phyloP scores from a whole-genome alignment of 2,888 invertebrate genomes.

The Harmothoe impar region DNA sequence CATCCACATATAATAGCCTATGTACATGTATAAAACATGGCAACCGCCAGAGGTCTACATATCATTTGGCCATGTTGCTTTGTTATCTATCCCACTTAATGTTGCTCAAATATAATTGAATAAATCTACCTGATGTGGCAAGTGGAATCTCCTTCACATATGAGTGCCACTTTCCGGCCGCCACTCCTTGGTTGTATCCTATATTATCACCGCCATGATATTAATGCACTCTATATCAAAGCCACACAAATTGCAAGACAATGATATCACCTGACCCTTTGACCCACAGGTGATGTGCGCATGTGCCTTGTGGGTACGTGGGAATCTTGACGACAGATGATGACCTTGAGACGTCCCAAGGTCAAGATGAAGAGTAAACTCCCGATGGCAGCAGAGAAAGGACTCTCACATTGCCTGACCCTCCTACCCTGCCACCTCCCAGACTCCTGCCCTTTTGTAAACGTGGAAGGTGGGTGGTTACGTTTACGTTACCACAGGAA shows the following conservation, averaged over 20 bases:
- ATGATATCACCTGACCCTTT: neutral
- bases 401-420: neutral
- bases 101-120: too few species aligned
- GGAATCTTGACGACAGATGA: neutral
- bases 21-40: too few species aligned
- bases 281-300: neutral
- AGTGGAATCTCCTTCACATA: too few species aligned
- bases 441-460: slow-evolving; percentile 2
- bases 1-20: too few species aligned
- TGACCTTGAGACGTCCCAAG: slow-evolving; percentile 23
- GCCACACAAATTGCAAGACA: neutral
- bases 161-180: too few species aligned
- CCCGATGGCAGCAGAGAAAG: neutral
- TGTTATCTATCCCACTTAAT: too few species aligned
- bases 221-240: neutral
- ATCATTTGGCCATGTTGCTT: too few species aligned
- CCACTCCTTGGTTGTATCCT: neutral
- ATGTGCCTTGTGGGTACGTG: neutral
- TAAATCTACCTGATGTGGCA: too few species aligned
- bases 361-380: slow-evolving; percentile 39
- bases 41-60: too few species aligned
- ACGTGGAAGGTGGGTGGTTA: neutral
- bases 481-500: slow-evolving; percentile 30
- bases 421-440: neutral
- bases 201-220: neutral